Conservation (phyloP, 2,797 vertebrate genomes). For the Aphelocoma californica region DNA sequence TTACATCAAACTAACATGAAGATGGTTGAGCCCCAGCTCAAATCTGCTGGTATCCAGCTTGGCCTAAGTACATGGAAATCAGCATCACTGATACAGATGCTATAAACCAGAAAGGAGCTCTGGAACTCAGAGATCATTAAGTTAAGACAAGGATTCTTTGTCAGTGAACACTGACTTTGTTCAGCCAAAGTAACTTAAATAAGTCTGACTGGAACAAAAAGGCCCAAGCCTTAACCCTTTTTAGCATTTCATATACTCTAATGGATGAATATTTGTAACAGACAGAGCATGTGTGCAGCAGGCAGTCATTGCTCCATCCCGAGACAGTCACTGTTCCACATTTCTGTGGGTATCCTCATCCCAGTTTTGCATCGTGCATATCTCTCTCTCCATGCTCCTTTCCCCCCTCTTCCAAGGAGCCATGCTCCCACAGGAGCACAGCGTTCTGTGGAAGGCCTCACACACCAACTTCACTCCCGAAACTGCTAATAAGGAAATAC, state of each 20-base stretch:
- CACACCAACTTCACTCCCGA: not conserved
- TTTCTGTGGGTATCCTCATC: not conserved
- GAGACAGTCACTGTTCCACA: not conserved
- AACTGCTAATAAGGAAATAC: not conserved
- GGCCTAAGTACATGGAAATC: not conserved
- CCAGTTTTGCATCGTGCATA: not conserved
- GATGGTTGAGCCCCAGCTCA: not conserved
- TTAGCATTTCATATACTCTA: not conserved
- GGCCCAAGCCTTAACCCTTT: not conserved
- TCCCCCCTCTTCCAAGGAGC: not conserved
- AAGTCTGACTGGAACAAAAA: not conserved
- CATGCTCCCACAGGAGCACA: not conserved
- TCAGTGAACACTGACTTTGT: not conserved
- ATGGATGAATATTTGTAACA: not conserved
- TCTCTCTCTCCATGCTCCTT: not conserved
- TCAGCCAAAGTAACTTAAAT: not conserved
- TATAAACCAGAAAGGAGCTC: not conserved
- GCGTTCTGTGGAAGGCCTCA: not conserved
- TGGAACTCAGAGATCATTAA: not conserved
- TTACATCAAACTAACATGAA: not conserved
- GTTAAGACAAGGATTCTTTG: not conserved
- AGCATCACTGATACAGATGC: not conserved
- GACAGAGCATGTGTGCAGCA: fast-evolving
- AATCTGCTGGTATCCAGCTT: not conserved
- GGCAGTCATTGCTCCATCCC: not conserved